Evolutionary conservation across 2,888 invertebrate genomes (phyloP), one percentile per base, ranked within the genome.

Genomic region (Drosophila differens): DNA sequence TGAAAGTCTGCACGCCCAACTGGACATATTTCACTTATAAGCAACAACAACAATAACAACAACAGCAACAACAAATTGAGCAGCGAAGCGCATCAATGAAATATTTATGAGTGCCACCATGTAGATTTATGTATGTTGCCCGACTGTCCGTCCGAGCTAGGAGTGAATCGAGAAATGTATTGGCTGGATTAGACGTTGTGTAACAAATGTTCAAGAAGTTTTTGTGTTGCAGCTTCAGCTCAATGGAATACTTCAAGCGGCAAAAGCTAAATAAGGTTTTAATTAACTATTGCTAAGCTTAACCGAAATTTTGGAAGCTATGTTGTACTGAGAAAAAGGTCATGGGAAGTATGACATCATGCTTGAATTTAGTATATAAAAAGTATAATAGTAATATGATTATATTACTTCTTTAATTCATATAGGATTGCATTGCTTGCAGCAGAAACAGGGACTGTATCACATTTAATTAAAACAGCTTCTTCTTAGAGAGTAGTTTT

Each of bases 61-160:
- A 57, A 3, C 41, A 39, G n/a, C 55, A 74, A 51, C 51, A 66
- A 54, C 51, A 70, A 74, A 74, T 73, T 80, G 72, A 74, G 60
- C 77, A 72, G 30, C 62, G 77, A 71, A 53, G 81, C 76, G 74
- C 73, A 58, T 62, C 74, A 76, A 83, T 86, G 88, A 91, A 87
- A 90, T 88, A 88, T 90, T 79, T 83, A 85, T 88, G 86, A 78
- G 72, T 69, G 39, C 74, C 53, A 58, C 67, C 76, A 76, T 68
- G 74, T 78, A 76, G 83, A 90, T 90, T 87, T 85, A 87, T 89
- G 80, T 76, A 55, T 74, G 71, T 70, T 55, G 33, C 53, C 41
- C 16, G 52, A 67, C 25, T 41, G 63, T 76, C 63, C 35, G 54
- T 76, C 63, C 53, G 47, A 67, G 37, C 59, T 66, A 68, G 47